A percentile compares a stretch with the other conserved stretches of the same genome.
phyloP scores from a whole-genome alignment of 2,113 vertebrate species.

The Oostethus manadensis region DNA sequence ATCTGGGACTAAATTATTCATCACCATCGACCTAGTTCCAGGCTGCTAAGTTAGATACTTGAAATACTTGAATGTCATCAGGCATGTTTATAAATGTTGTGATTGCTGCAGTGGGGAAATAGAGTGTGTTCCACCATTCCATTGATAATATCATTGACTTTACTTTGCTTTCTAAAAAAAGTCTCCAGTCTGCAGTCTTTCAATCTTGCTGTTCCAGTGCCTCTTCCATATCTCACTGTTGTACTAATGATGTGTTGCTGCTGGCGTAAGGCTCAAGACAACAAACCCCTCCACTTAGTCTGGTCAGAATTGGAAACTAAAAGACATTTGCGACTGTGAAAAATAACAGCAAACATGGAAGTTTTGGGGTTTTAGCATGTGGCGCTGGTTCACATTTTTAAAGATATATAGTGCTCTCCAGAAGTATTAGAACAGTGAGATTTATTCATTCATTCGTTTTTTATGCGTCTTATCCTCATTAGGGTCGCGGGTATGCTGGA shows the following conservation, averaged over 20 bases:
- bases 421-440: no score
- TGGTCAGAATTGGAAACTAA: constrained; percentile 37
- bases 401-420: no score
- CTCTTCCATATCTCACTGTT: constrained; percentile 13
- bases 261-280: constrained; percentile 49
- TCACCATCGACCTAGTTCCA: constrained; percentile 70
- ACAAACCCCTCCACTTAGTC: constrained; percentile 60
- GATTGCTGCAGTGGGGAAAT: constrained; percentile 45
- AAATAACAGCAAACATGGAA: constrained; percentile 41
- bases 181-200: constrained; percentile 29
- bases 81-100: constrained; percentile 49
- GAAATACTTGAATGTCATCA: constrained; percentile 65
- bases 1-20: constrained; percentile 73
- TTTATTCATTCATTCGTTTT: no score
- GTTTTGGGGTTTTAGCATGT: no score
- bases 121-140: constrained; percentile 13
- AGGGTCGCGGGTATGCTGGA: no score
- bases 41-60: constrained; percentile 64
- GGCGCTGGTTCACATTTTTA: no score
- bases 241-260: constrained; percentile 60
- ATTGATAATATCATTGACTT: constrained; percentile 19
- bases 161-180: constrained; percentile 16
- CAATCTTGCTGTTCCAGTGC: constrained; percentile 16
- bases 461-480: no score
- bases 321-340: constrained; percentile 30